phyloP scores from a whole-genome alignment of 2,113 vertebrate species.

The Chitala chitala region DNA sequence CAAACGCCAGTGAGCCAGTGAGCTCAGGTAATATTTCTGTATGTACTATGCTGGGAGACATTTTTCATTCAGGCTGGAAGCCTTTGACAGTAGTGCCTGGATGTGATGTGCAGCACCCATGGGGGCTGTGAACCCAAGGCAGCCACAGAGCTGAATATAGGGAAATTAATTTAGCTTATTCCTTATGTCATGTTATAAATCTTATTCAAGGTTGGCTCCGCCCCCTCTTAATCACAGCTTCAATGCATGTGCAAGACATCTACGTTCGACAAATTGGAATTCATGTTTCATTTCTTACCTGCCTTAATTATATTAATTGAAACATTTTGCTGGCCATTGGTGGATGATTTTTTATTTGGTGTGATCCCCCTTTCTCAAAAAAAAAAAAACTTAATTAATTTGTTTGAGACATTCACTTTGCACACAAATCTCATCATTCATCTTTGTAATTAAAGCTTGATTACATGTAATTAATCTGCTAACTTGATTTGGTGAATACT shows the following conservation, averaged over 20 bases:
- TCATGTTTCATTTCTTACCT: not conserved
- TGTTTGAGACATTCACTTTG: not conserved
- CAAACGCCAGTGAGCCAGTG: not conserved
- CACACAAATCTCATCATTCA: not conserved
- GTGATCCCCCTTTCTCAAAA: not conserved
- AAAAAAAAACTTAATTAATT: conserved; percentile 4
- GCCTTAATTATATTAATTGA: not conserved
- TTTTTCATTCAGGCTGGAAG: conserved; percentile 3
- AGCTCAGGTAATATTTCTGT: not conserved
- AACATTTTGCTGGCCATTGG: not conserved
- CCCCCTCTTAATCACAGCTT: conserved; percentile 12
- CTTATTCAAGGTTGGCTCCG: not conserved
- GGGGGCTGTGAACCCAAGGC: not conserved
- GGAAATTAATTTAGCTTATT: conserved; percentile 14
- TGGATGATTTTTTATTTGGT: not conserved
- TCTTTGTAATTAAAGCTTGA: conserved; percentile 14
- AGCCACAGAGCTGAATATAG: not conserved
- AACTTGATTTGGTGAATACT: not conserved
- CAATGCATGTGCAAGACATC: not conserved
- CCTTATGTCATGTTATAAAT: conserved; percentile 14
- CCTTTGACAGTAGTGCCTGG: conserved; percentile 2
- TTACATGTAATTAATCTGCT: conserved; percentile 6
- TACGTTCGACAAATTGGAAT: no score
- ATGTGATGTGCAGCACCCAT: not conserved
- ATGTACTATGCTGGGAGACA: not conserved